Percentiles rank a stretch among this genome's conserved stretches.
Evolutionary conservation across 2,113 vertebrate species (phyloP).

Genomic region (Istiophorus platypterus): DNA sequence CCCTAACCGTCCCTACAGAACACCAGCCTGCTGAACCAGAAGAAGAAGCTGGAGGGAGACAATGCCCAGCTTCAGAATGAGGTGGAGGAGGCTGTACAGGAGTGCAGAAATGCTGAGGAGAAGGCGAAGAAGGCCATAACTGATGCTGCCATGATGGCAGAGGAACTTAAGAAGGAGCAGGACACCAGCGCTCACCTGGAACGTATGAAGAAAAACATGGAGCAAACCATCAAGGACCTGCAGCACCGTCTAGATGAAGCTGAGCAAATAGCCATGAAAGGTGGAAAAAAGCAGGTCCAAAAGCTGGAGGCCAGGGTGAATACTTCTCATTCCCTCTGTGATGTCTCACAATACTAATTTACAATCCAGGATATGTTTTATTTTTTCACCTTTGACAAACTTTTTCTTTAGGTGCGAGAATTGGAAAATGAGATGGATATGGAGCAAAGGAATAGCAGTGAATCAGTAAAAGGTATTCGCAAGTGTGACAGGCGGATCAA

Average conservation of each 20-base stretch:
- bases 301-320: conserved; percentile 83
- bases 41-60: conserved; percentile 61
- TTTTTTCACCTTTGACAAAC: background rate
- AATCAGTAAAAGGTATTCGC: conserved; percentile 58
- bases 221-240: conserved; percentile 84
- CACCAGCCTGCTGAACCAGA: conserved; percentile 67
- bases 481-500: conserved; percentile 65
- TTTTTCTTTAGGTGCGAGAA: conserved; percentile 81
- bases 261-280: conserved; percentile 89
- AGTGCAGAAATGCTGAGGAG: conserved; percentile 81
- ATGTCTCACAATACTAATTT: background rate
- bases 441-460: conserved; percentile 78
- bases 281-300: conserved; percentile 86
- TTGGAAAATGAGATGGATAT: conserved; percentile 83
- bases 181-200: conserved; percentile 93
- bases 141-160: conserved; percentile 89
- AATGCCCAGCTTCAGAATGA: conserved; percentile 77
- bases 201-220: conserved; percentile 86
- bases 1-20: conserved; percentile 22
- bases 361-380: background rate
- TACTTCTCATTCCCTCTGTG: background rate
- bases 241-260: conserved; percentile 88
- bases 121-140: conserved; percentile 80
- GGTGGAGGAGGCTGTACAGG: conserved; percentile 81
- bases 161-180: conserved; percentile 93